phyloP scores from a whole-genome alignment of 2,113 vertebrate species.

The Capreolus pygargus region DNA sequence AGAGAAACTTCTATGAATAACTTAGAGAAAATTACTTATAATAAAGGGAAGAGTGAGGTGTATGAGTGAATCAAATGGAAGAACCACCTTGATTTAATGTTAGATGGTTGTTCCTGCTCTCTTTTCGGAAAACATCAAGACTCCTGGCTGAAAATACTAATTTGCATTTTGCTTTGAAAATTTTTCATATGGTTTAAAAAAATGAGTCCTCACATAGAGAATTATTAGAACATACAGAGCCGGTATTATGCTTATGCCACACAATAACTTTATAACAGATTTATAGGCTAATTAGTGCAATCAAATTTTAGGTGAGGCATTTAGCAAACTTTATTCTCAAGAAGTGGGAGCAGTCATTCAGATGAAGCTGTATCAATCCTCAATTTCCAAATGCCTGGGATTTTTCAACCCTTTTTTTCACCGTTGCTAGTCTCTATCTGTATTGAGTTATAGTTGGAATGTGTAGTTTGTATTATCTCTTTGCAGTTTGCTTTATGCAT shows the following conservation, averaged over 20 bases:
- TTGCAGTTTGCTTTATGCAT: background rate
- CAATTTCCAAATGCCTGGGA: background rate
- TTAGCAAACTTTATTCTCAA: background rate
- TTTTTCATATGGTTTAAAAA: background rate
- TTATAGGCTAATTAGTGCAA: background rate
- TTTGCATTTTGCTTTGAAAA: slow-evolving; percentile 16
- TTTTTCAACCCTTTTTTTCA: slow-evolving; percentile 4
- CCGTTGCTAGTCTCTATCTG: background rate
- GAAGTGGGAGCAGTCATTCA: background rate
- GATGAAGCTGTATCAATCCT: background rate
- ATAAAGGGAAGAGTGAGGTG: background rate
- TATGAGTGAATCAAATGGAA: background rate
- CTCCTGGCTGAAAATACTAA: background rate
- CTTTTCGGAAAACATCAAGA: background rate
- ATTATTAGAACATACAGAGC: background rate
- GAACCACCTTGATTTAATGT: background rate
- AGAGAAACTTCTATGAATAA: background rate
- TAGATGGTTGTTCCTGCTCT: background rate
- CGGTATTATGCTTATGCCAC: background rate
- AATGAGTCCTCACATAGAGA: background rate
- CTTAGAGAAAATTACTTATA: background rate
- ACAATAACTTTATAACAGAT: background rate
- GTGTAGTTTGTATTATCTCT: background rate
- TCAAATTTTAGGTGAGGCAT: background rate
- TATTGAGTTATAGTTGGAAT: slow-evolving; percentile 15